phyloP scores from a whole-genome alignment of 2,797 vertebrate genomes.

The Corythornis leucogaster region DNA sequence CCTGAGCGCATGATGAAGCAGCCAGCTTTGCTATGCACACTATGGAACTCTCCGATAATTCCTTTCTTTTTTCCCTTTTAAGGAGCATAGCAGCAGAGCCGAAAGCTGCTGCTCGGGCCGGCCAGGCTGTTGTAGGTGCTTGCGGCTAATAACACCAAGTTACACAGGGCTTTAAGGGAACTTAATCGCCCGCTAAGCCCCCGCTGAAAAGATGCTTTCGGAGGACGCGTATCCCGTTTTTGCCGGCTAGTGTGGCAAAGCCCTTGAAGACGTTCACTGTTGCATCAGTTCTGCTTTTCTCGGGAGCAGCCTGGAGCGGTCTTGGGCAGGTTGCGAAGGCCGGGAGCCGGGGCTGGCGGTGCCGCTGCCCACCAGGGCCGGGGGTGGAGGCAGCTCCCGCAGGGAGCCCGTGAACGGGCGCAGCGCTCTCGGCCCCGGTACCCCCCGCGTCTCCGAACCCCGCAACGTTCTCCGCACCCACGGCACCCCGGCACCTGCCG shows the following conservation, averaged over 20 bases:
- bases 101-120: not conserved
- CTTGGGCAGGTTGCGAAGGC: fast-evolving
- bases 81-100: not conserved
- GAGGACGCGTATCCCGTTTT: fast-evolving
- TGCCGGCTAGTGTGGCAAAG: not conserved
- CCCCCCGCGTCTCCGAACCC: fast-evolving
- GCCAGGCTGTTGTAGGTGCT: not conserved
- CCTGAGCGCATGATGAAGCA: not conserved
- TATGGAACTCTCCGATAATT: not conserved
- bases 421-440: not conserved
- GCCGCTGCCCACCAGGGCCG: not conserved
- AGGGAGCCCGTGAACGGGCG: fast-evolving
- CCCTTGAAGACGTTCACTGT: fast-evolving
- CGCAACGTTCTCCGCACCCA: fast-evolving
- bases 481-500: not conserved
- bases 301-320: not conserved
- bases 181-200: not conserved
- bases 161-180: not conserved
- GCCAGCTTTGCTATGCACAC: not conserved
- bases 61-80: constrained; percentile 47
- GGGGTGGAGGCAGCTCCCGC: not conserved
- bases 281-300: not conserved
- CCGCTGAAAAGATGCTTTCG: not conserved
- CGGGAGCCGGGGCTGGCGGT: not conserved
- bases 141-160: not conserved